Evolutionary conservation across 2,888 invertebrate genomes (phyloP), one percentile per base, ranked within the genome.

Genomic region (Diaprepes abbreviatus): DNA sequence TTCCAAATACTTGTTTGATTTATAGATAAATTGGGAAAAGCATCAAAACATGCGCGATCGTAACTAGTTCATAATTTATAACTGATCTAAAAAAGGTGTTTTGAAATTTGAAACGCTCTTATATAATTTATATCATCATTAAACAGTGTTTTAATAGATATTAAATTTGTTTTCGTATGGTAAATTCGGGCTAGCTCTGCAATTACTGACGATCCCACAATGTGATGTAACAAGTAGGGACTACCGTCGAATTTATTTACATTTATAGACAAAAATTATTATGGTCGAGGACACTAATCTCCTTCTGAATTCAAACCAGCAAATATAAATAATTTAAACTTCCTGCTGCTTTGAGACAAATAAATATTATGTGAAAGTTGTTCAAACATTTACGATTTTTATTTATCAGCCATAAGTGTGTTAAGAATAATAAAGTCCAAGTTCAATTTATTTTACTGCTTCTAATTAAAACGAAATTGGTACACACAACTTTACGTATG

Each of bases 1-100:
- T 16, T 45, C n/a, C 45, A 45, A 45, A 45, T 33, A 21, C n/a
- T 33, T 33, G 33, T 21, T 12, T 45, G 45, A 45, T 45, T 45
- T 45, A 45, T 21, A 10, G 43, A 3, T 12, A 19, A 21, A 21
- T 45, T 45, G 16, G 21, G 5, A 45, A 45, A 45, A n/a, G 17
- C 2, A 2, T 21, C 45, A 19, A 45, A 21, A 19, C 10, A 6
- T n/a, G n/a, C 45, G 5, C n/a, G n/a, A 16, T 3, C 2, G 45
- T 45, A 21, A 45, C 19, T 45, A 45, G 45, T 21, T 21, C 45
- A 45, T 21, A n/a, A 40, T 40, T 40, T 17, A 40, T 17, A 14
- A 40, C 17, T 40, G 7, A 17, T 40, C 40, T 40, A 17, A 40
- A 40, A 14, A 16, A 17, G 17, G 40, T 17, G 10, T 40, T 40